A percentile compares a stretch with the other conserved stretches of the same genome.
Conservation (phyloP, 2,888 invertebrate genomes). For the Drosophila helvetica region DNA sequence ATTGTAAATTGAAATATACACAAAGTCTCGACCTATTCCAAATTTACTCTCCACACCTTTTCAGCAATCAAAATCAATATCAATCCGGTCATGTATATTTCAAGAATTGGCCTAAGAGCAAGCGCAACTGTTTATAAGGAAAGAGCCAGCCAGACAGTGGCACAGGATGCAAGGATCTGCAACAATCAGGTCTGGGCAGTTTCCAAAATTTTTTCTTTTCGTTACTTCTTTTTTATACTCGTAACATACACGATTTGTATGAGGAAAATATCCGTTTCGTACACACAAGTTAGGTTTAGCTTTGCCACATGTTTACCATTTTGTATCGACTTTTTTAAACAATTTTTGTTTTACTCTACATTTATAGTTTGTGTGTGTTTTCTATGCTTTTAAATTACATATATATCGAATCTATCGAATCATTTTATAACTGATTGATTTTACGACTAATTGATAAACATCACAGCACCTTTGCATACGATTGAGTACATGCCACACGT, state of each 20-base stretch:
- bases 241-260: constrained; percentile 17
- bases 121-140: constrained; percentile 63
- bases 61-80: constrained; percentile 50
- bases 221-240: constrained; percentile 10
- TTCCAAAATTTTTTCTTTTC: constrained; percentile 19
- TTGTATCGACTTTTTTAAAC: constrained; percentile 6
- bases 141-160: constrained; percentile 21
- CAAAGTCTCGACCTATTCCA: constrained; percentile 50
- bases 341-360: constrained; percentile 34
- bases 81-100: constrained; percentile 51
- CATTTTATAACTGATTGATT: constrained; percentile 40
- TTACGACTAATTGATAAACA: constrained; percentile 47
- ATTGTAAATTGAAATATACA: constrained; percentile 52
- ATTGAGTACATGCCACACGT: constrained; percentile 34
- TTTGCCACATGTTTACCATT: constrained; percentile 9
- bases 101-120: constrained; percentile 48
- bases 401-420: constrained; percentile 31
- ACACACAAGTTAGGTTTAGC: constrained; percentile 37
- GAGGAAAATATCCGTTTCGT: constrained; percentile 27
- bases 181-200: constrained; percentile 9
- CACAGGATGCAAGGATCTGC: constrained; percentile 23
- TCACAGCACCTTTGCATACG: constrained; percentile 54
- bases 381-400: constrained; percentile 48
- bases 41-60: constrained; percentile 57
- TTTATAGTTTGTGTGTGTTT: constrained; percentile 69